Base-by-base conservation (phyloP, 2,888 invertebrate genomes). In the Cryptophagus acutangulus region DNA sequence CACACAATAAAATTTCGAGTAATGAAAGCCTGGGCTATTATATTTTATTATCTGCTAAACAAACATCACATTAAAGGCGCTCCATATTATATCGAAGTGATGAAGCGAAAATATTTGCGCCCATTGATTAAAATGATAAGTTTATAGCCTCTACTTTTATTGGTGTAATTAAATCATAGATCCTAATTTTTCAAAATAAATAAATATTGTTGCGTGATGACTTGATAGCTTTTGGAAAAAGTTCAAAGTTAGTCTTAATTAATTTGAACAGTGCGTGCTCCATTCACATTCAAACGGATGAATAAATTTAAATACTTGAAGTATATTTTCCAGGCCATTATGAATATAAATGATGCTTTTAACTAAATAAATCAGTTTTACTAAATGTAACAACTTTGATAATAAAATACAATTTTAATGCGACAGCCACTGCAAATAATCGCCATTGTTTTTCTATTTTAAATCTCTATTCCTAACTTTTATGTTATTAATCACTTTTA, bases 1-100 rank as follows among this genome's bases (percentile, higher is more conserved):
- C 9, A 9, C 6, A 20, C 5, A 20, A 9, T 20, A 5, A 20
- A 5, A 6, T 20, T 20, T 20, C 20, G 9, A 5, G 9, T 20
- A 20, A 20, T 20, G 9, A 6, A 20, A 20, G 6, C 20, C 20
- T 20, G 9, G n/a, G n/a, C n/a, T n/a, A n/a, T n/a, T n/a, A n/a
- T n/a, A 20, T 5, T 20, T 9, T 20, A 26, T 26, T 12, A 26
- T 12, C 12, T 3, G 49, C 50, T 52, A 51, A 51, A 58, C 46
- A 59, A 59, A 59, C 58, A 58, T 47, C 41, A 47, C 57, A 51
- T 59, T 60, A 60, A 60, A 60, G 48, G 46, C 49, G n/a, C n/a
- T n/a, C n/a, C n/a, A n/a, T n/a, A n/a, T n/a, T n/a, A n/a, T n/a
- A n/a, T n/a, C n/a, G n/a, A n/a, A n/a, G 49, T 53, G 55, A 52